A percentile compares a stretch with the other conserved stretches of the same genome.
Conservation (phyloP, 2,888 invertebrate genomes). For the Phytoseiulus persimilis region DNA sequence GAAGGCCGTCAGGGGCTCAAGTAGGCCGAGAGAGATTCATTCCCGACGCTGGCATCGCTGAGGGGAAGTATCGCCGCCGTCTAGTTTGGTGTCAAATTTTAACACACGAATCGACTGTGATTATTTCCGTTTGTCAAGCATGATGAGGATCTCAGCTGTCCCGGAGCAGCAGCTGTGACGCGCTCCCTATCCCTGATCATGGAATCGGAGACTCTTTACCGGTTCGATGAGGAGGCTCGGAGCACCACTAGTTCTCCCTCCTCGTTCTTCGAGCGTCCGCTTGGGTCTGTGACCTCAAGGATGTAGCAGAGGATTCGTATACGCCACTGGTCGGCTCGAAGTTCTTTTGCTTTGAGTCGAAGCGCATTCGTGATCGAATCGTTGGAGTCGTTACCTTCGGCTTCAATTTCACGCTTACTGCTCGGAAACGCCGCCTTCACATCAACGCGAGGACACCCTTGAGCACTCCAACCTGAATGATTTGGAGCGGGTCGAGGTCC, state of each 20-base stretch:
- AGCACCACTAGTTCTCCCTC: no score
- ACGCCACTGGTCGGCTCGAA: background rate
- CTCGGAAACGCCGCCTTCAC: background rate
- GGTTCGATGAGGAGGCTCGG: no score
- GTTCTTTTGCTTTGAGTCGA: background rate
- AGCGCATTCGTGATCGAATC: background rate
- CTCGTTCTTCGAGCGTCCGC: no score
- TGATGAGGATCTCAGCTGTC: background rate
- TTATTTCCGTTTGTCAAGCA: constrained; percentile 5
- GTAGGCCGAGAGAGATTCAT: background rate
- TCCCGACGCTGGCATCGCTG: background rate
- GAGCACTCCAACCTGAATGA: background rate
- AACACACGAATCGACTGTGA: background rate
- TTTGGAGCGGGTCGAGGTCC: background rate
- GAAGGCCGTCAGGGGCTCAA: background rate
- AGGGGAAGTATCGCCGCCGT: background rate
- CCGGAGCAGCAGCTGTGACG: background rate
- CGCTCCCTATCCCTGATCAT: background rate
- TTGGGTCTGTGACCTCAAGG: no score
- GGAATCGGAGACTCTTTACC: background rate
- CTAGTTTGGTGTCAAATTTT: background rate
- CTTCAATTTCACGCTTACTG: background rate
- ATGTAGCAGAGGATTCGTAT: no score
- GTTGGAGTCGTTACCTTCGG: background rate
- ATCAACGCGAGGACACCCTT: background rate